Conservation (phyloP, 2,113 vertebrate species). For the Charadrius vociferus region DNA sequence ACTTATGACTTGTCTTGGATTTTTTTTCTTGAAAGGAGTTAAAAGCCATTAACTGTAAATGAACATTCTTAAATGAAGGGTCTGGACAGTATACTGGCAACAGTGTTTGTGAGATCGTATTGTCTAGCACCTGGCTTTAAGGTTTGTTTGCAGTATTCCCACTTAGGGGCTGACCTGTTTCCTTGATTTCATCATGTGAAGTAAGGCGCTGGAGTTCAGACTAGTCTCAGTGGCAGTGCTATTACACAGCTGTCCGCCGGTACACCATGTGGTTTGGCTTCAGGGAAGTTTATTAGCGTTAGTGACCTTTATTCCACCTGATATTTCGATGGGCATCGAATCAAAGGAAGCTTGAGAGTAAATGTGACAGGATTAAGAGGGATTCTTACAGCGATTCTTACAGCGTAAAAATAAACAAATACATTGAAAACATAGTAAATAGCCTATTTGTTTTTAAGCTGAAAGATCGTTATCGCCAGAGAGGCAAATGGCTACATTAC, state of each 20-base stretch:
- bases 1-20: neutral
- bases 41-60: neutral
- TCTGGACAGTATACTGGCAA: neutral
- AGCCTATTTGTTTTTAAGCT: slow-evolving; percentile 6
- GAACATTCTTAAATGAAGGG: neutral
- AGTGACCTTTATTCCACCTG: slow-evolving; percentile 61
- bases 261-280: slow-evolving; percentile 23
- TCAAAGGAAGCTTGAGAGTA: slow-evolving; percentile 41
- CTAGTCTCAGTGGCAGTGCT: neutral
- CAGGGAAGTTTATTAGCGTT: slow-evolving; percentile 25
- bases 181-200: slow-evolving; percentile 1
- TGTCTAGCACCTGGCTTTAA: neutral
- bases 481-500: neutral
- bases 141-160: neutral
- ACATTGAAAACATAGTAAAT: slow-evolving; percentile 52
- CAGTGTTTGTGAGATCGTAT: neutral
- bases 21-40: slow-evolving; percentile 8
- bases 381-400: slow-evolving; percentile 32
- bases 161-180: neutral
- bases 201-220: neutral
- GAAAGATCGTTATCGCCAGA: neutral
- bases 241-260: neutral
- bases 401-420: slow-evolving; percentile 59
- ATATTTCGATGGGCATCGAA: slow-evolving; percentile 49
- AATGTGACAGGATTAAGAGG: slow-evolving; percentile 49